phyloP scores from a whole-genome alignment of 2,888 invertebrate species.

The Arctia plantaginis region DNA sequence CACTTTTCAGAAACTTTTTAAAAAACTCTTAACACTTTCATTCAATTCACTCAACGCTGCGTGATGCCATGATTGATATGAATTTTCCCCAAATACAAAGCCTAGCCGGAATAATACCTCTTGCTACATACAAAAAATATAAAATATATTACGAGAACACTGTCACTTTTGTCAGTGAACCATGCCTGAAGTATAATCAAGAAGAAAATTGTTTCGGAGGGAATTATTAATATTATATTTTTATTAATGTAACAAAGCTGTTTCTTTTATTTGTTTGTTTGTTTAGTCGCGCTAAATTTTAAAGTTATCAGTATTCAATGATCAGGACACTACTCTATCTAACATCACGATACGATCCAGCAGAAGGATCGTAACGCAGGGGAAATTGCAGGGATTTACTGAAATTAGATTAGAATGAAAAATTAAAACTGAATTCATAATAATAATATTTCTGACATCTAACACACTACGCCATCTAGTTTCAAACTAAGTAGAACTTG shows the following conservation, averaged over 20 bases:
- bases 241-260: background rate
- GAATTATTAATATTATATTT: background rate
- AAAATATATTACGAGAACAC: conserved; percentile 26
- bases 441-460: too few species aligned
- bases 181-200: conserved; percentile 27
- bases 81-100: conserved; percentile 22
- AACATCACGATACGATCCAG: too few species aligned
- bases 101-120: conserved; percentile 21
- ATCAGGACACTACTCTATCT: too few species aligned
- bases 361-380: background rate
- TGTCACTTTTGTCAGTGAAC: conserved; percentile 35
- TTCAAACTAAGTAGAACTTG: too few species aligned
- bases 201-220: background rate
- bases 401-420: too few species aligned
- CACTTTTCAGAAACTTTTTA: background rate
- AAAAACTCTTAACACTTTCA: background rate
- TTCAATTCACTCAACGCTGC: background rate
- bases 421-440: too few species aligned
- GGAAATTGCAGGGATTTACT: too few species aligned
- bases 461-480: too few species aligned
- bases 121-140: conserved; percentile 23
- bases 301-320: background rate
- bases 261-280: background rate
- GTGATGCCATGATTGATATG: conserved; percentile 15
- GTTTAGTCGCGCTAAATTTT: background rate